These are phyloP conservation scores for Aphaenogaster rudis DNA, from an alignment of 1,140 invertebrate genomes.

Conservation along the genomic window DNA sequence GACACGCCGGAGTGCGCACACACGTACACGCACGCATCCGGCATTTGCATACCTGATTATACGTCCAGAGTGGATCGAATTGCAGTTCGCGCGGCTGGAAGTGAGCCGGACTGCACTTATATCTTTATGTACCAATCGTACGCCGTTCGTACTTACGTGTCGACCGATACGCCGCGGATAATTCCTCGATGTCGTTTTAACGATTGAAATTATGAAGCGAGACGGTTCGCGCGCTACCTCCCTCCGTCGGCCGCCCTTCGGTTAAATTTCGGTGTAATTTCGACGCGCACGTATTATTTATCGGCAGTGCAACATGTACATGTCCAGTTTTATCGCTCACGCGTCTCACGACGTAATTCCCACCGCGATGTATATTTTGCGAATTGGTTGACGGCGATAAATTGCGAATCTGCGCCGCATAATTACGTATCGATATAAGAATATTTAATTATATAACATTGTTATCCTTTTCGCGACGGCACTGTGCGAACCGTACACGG, in stretches of 20 bases:
- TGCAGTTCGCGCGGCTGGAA: slow-evolving; percentile 64
- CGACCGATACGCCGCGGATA: slow-evolving; percentile 51
- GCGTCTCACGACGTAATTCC: background rate
- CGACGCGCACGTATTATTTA: slow-evolving; percentile 44
- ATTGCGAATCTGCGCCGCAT: background rate
- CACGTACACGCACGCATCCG: slow-evolving; percentile 64
- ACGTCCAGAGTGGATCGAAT: slow-evolving; percentile 69
- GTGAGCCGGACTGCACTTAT: slow-evolving; percentile 67
- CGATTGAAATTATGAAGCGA: slow-evolving; percentile 53
- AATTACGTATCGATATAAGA: background rate
- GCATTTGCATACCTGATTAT: slow-evolving; percentile 75
- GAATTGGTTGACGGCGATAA: slow-evolving; percentile 19
- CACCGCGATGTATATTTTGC: slow-evolving; percentile 20
- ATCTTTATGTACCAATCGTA: slow-evolving; percentile 74
- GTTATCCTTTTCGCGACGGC: no score
- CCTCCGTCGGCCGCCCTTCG: background rate
- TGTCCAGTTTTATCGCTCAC: slow-evolving; percentile 31
- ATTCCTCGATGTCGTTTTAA: slow-evolving; percentile 58
- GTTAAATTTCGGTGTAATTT: slow-evolving; percentile 42
- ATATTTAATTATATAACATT: background rate
- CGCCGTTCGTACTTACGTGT: slow-evolving; percentile 59
- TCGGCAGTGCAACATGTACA: slow-evolving; percentile 25
- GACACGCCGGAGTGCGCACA: slow-evolving; percentile 32
- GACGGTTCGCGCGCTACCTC: slow-evolving; percentile 32
- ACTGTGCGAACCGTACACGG: no score